Base-by-base conservation (phyloP, 2,888 invertebrate genomes). In the Drosophila diplacantha region DNA sequence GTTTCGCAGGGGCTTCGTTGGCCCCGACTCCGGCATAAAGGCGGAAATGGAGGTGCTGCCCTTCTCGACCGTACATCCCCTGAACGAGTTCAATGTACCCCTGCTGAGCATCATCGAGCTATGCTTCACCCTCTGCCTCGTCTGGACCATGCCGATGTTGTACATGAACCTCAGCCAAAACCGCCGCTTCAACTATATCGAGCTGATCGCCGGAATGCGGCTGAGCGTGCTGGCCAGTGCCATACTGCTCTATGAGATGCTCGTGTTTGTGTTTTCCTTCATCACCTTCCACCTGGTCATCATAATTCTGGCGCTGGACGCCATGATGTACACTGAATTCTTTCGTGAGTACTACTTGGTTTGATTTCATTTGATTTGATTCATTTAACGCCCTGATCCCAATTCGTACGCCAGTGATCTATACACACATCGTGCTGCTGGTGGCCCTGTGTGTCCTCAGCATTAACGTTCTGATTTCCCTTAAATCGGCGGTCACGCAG, bases 391-490 rank as follows among this genome's bases (percentile, higher is more conserved):
- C 11, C 4, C 11, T 29, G 11, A 29, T 11, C 29, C 29, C 4
- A 29, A 8, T 29, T 64, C 5, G 5, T 41, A 0, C 18, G 1
- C 8, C 9, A 54, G 54, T 35, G 6, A 11, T 26, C 0, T 29
- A 16, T 14, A 2, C 22, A 7, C 26, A 56, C 22, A 3, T 38
- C 7, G 1, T 73, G 3, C 7, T 72, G 9, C 5, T 63, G 6
- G 24, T 50, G 11, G 68, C 60, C 2, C 7, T 75, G 0, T 73
- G 58, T 34, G 56, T 72, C 2, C 16, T 66, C 20, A 66, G 69
- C 20, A 11, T 69, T 3, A 70, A 79, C 37, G 24, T 64, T 8
- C 38, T 73, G 0, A 7, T 74, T 8, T 51, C 68, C 0, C 54
- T 64, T n/a, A 59, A 51, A 20, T 8, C 69, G n/a, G n/a, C 43